Evolutionary conservation across 2,113 vertebrate species (phyloP).

Genomic region (Chlorodrepanis virens): DNA sequence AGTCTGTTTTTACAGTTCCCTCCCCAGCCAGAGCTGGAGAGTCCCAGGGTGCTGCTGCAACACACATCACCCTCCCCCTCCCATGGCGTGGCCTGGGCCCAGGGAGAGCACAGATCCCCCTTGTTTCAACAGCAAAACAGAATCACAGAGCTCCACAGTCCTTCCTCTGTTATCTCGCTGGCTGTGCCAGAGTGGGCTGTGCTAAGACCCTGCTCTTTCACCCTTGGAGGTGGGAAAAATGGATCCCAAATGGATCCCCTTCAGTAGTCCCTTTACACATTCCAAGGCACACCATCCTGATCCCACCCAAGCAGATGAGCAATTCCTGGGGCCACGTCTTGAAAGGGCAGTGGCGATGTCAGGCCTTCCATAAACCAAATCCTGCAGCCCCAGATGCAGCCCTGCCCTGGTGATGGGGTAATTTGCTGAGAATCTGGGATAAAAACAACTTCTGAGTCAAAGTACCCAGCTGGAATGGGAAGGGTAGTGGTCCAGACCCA

Average conservation of each 20-base stretch:
- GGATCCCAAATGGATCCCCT: background rate
- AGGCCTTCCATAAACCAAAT: background rate
- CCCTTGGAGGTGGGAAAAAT: background rate
- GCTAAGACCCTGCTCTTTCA: background rate
- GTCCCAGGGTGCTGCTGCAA: background rate
- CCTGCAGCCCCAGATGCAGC: background rate
- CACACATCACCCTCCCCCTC: background rate
- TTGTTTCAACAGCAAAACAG: slow-evolving; percentile 49
- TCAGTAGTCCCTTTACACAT: background rate
- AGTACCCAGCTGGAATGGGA: background rate
- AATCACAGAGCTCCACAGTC: background rate
- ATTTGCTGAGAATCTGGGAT: background rate
- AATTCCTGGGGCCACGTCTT: background rate
- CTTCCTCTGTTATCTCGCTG: background rate
- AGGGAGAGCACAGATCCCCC: slow-evolving; percentile 1
- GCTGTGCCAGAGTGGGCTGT: background rate
- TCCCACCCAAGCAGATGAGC: accelerated
- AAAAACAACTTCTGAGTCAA: background rate
- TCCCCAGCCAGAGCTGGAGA: background rate
- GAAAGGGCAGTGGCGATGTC: background rate
- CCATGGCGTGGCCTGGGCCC: background rate
- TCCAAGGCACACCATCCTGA: background rate
- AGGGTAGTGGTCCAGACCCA: background rate
- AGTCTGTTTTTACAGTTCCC: background rate
- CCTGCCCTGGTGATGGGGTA: background rate